Evolutionary conservation across 2,797 vertebrate species (phyloP).

Genomic region (Periparus ater): DNA sequence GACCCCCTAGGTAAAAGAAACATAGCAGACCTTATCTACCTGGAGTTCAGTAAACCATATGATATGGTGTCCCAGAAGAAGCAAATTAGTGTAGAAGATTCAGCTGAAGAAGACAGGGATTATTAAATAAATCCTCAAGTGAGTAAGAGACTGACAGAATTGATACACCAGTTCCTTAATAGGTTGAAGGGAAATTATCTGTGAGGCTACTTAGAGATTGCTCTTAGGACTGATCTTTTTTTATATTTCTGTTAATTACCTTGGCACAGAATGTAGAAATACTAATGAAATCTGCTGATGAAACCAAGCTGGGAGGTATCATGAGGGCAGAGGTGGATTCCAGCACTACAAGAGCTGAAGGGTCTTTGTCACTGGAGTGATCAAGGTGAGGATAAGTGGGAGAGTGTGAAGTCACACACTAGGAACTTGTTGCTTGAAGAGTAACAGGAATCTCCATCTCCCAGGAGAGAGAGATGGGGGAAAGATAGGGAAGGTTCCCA

Average conservation of each 20-base stretch:
- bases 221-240: constrained; percentile 20
- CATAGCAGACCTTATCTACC: not conserved
- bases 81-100: not conserved
- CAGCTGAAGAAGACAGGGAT: not conserved
- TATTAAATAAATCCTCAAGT: constrained; percentile 1
- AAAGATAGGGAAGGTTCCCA: not conserved
- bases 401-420: not conserved
- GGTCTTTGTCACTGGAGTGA: not conserved
- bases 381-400: not conserved
- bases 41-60: not conserved
- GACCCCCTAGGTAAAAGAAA: not conserved
- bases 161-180: not conserved
- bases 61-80: not conserved
- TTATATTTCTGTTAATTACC: constrained; percentile 47
- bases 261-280: not conserved
- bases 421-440: not conserved
- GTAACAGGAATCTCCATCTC: not conserved
- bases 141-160: not conserved
- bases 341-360: not conserved
- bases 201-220: not conserved
- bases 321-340: not conserved
- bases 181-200: not conserved
- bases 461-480: not conserved
- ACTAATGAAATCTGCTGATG: constrained; percentile 23
- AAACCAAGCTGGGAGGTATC: not conserved